Conservation (phyloP, 1,140 invertebrate species). For the Drosophila trapezifrons region DNA sequence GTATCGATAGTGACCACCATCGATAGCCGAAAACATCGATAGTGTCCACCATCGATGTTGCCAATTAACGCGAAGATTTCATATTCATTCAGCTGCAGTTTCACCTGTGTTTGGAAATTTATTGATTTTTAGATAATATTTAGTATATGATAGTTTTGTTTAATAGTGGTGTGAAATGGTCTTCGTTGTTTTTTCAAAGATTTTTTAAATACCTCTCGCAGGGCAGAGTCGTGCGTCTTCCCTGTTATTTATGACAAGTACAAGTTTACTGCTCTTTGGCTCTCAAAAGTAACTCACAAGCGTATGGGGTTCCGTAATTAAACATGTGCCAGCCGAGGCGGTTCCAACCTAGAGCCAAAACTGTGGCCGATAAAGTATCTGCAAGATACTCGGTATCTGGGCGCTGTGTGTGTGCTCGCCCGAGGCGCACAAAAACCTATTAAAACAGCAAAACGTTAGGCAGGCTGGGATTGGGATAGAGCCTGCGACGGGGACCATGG, state of each 20-base stretch:
- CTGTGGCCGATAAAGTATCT: slow-evolving; percentile 68
- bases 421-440: slow-evolving; percentile 72
- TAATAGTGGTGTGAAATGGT: neutral
- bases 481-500: slow-evolving; percentile 12
- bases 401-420: slow-evolving; percentile 38
- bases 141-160: too few relatives aligned
- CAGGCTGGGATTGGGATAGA: slow-evolving; percentile 23
- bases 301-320: slow-evolving; percentile 76
- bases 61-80: slow-evolving; percentile 2
- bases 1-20: too few relatives aligned
- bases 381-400: slow-evolving; percentile 49
- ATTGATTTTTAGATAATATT: too few relatives aligned
- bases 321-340: slow-evolving; percentile 53
- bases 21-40: too few relatives aligned
- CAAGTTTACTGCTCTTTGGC: slow-evolving; percentile 53
- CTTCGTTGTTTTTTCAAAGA: neutral
- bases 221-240: slow-evolving; percentile 15
- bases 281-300: slow-evolving; percentile 74
- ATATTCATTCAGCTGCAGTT: slow-evolving; percentile 18
- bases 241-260: slow-evolving; percentile 74
- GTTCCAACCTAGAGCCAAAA: slow-evolving; percentile 21
- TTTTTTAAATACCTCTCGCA: neutral
- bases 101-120: neutral
- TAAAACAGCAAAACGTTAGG: slow-evolving; percentile 75
- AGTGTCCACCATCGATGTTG: too few relatives aligned